A percentile compares a stretch with the other conserved stretches of the same genome.
These are phyloP conservation scores for Phlogophora meticulosa DNA, from an alignment of 2,888 invertebrate species.

Conservation along the genomic window DNA sequence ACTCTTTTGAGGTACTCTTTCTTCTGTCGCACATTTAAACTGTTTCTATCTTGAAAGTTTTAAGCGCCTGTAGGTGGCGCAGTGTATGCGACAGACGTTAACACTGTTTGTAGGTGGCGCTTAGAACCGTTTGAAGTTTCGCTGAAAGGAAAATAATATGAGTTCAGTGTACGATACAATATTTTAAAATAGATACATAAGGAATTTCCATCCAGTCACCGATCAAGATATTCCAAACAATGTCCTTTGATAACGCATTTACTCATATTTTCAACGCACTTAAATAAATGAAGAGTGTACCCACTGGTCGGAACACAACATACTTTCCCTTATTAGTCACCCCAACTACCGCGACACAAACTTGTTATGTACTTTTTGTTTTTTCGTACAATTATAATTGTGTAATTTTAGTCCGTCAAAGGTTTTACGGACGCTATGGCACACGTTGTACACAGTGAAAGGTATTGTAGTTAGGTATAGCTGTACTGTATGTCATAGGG, in stretches of 20 bases:
- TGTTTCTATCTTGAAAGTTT: neutral
- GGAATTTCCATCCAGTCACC: neutral
- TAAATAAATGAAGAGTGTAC: neutral
- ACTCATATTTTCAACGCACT: neutral
- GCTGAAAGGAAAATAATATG: constrained; percentile 17
- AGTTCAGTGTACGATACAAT: neutral
- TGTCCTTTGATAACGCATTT: neutral
- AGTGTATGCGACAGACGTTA: too few relatives aligned
- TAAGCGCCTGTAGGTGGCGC: too few relatives aligned
- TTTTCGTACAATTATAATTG: constrained; percentile 3
- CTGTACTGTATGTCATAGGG: neutral
- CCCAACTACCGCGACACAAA: neutral
- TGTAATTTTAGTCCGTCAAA: neutral
- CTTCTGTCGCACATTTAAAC: constrained; percentile 3
- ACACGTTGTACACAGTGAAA: neutral
- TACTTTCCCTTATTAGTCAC: neutral
- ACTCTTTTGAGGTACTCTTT: neutral
- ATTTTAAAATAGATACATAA: neutral
- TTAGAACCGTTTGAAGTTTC: constrained; percentile 11
- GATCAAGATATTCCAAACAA: neutral
- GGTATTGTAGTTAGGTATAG: neutral
- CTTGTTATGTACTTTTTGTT: constrained; percentile 12
- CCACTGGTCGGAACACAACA: neutral
- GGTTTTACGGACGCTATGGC: neutral
- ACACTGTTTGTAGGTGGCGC: constrained; percentile 21